These are phyloP conservation scores for Benitochromis conjunctus DNA, from an alignment of 2,113 vertebrate genomes.

Conservation along the genomic window DNA sequence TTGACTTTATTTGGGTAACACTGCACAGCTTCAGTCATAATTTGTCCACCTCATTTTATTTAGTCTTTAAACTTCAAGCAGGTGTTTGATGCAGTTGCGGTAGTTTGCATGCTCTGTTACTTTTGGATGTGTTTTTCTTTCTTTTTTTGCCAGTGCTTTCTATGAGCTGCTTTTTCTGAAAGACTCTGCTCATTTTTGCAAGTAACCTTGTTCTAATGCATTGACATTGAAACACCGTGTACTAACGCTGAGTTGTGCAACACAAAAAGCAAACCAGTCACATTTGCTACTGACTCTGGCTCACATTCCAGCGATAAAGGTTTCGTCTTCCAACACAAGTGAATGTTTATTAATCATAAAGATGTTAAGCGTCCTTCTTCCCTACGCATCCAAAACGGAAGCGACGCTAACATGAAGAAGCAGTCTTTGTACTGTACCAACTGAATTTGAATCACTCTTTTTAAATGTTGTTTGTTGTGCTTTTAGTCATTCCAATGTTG, in stretches of 20 bases:
- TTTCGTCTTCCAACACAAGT: neutral
- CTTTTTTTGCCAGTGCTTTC: neutral
- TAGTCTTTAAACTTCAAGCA: neutral
- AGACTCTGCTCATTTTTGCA: neutral
- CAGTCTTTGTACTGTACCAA: neutral
- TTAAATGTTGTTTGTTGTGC: too few species aligned
- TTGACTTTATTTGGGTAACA: slow-evolving; percentile 3
- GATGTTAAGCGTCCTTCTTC: neutral
- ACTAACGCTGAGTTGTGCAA: neutral
- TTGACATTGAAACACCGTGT: neutral
- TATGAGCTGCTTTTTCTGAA: neutral
- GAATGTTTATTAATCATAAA: neutral
- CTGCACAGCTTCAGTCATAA: slow-evolving; percentile 2
- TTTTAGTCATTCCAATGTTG: neutral
- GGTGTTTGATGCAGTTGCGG: neutral
- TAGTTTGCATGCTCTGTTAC: neutral
- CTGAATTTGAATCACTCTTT: neutral
- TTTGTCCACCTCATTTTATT: neutral
- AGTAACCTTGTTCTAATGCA: neutral
- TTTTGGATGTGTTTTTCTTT: neutral
- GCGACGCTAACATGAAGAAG: neutral
- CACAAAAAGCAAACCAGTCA: neutral
- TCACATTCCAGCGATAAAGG: neutral
- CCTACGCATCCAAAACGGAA: neutral
- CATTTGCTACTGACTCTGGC: neutral